phyloP scores from a whole-genome alignment of 2,888 invertebrate species.

The Epicampocera succincta region DNA sequence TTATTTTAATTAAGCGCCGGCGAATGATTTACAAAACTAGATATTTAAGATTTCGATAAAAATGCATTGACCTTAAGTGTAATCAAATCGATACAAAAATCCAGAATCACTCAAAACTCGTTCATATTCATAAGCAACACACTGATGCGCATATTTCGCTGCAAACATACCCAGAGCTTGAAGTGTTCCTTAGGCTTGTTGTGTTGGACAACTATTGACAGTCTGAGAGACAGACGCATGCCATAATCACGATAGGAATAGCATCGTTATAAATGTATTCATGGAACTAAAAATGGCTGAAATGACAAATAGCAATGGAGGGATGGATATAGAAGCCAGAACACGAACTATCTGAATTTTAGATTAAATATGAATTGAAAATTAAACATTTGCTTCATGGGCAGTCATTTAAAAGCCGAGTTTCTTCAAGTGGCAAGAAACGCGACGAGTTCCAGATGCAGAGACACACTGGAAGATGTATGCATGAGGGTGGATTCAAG shows the following conservation, averaged over 20 bases:
- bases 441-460: no score
- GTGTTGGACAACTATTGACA: slow-evolving; percentile 22
- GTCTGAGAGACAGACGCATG: not conserved
- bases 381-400: not conserved
- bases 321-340: not conserved
- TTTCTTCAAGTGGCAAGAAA: not conserved
- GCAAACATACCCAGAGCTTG: not conserved
- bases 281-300: slow-evolving; percentile 8
- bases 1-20: no score
- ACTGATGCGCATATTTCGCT: not conserved
- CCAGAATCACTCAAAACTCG: not conserved
- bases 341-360: not conserved
- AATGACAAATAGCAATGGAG: slow-evolving; percentile 1
- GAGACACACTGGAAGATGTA: no score
- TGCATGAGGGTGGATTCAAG: no score
- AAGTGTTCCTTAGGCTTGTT: not conserved
- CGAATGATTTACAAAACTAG: no score
- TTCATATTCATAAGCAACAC: slow-evolving; percentile 5
- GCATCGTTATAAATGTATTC: slow-evolving; percentile 33
- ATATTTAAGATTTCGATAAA: no score
- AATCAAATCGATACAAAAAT: no score
- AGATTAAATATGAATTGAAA: not conserved
- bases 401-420: not conserved
- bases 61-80: no score
- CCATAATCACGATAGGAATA: slow-evolving; percentile 13